A percentile compares a stretch with the other conserved stretches of the same genome.
Conservation (phyloP, 2,888 invertebrate species). For the Cheilosia pagana region DNA sequence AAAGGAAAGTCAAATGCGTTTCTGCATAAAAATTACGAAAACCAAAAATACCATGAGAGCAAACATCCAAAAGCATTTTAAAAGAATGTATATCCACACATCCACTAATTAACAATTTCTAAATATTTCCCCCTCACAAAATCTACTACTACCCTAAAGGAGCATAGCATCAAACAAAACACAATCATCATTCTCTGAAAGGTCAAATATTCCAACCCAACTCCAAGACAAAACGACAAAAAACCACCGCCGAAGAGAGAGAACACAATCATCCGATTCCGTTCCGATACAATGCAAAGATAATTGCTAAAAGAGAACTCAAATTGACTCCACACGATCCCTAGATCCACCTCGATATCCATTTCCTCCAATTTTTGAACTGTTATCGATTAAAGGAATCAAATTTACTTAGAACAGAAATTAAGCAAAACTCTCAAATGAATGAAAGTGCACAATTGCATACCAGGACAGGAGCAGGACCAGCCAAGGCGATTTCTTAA, state of each 20-base stretch:
- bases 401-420: slow-evolving; percentile 69
- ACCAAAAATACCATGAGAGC: too few relatives aligned
- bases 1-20: too few relatives aligned
- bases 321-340: slow-evolving; percentile 61
- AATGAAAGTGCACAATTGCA: slow-evolving; percentile 60
- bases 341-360: slow-evolving; percentile 64
- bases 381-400: slow-evolving; percentile 68
- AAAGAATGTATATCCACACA: too few relatives aligned
- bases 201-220: slow-evolving; percentile 30
- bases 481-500: slow-evolving; percentile 54
- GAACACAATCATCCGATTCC: slow-evolving; percentile 27
- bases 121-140: background rate
- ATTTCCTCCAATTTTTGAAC: slow-evolving; percentile 36
- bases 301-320: slow-evolving; percentile 47
- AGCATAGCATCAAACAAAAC: too few relatives aligned
- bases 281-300: slow-evolving; percentile 47
- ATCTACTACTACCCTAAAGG: background rate
- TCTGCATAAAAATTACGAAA: too few relatives aligned
- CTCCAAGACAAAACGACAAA: slow-evolving; percentile 3
- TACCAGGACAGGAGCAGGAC: slow-evolving; percentile 42
- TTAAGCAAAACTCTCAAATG: slow-evolving; percentile 64
- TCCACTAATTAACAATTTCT: background rate
- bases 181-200: slow-evolving; percentile 9
- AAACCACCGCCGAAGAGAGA: background rate
- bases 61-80: background rate